Conservation (phyloP, 2,797 vertebrate genomes). For the Dicrostonyx torquatus region DNA sequence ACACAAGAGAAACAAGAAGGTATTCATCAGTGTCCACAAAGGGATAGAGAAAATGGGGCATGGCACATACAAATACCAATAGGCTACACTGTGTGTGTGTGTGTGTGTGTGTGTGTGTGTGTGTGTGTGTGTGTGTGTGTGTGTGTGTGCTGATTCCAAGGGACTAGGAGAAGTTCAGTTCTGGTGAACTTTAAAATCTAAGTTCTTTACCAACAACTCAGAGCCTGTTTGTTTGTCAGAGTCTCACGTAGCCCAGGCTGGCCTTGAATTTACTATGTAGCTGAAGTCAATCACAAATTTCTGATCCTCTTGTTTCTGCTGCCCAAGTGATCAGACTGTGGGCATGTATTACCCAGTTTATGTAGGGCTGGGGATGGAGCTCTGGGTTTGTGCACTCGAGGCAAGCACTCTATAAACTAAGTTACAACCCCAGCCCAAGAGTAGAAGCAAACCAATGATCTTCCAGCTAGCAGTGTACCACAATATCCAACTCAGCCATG, state of each 20-base stretch:
- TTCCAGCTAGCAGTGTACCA: neutral
- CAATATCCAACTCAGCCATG: neutral
- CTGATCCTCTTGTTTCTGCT: neutral
- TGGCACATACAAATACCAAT: neutral
- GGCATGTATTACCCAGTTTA: neutral
- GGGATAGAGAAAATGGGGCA: neutral
- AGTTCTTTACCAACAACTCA: neutral
- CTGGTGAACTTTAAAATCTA: neutral
- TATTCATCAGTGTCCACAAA: neutral
- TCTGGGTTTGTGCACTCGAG: neutral
- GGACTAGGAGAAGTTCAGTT: neutral
- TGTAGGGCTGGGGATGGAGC: neutral
- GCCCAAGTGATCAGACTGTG: neutral
- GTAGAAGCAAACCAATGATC: neutral
- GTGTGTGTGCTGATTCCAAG: neutral
- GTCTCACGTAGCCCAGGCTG: neutral
- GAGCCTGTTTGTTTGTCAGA: neutral
- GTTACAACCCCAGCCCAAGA: neutral
- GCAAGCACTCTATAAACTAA: neutral
- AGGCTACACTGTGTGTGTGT: neutral
- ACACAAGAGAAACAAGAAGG: neutral
- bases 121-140: neutral
- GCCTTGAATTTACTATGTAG: neutral
- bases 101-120: neutral
- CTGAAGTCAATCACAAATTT: neutral